Base-by-base conservation (phyloP, 1,140 invertebrate species). In the Formica selysi region DNA sequence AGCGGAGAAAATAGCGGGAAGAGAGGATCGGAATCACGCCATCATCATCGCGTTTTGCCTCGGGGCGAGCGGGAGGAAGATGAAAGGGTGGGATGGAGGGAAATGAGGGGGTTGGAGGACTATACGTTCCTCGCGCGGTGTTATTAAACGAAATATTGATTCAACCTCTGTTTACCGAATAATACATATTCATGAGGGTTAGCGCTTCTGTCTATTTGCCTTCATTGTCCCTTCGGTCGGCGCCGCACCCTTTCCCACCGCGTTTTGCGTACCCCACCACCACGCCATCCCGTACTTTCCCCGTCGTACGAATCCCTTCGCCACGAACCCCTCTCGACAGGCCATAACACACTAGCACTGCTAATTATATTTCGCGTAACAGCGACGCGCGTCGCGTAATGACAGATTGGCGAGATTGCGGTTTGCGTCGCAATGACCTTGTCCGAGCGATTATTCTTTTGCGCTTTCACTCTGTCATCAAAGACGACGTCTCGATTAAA, bases 131-230 rank as follows among this genome's bases (percentile, higher is more conserved):
- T 74, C 89, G 86, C 88, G 89, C 91, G 88, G 92, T 93, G 92
- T 95, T 95, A 95, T 95, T 95, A 95, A 95, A 95, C 93, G 94
- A 95, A 95, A 95, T 95, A 95, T 95, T 95, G 94, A 95, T 95
- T 95, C 93, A 94, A 94, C 92, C 93, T 94, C 94, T 95, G 94
- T 95, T 95, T 95, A 94, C 94, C 90, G 89, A 94, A 92, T 95
- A 94, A 95, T 95, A 94, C 95, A 95, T 95, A 95, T 95, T 95
- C 95, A 95, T 95, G 92, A 92, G 88, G 91, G 91, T 93, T 92
- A 89, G 91, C 91, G 91, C 91, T 93, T 92, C 89, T 90, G 92
- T 92, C 92, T 92, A 92, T 93, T 92, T 93, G 91, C 91, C 91
- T 85, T 87, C 86, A 87, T 89, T 91, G 85, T 91, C 83, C 88